Percentiles rank a stretch among this genome's conserved stretches.
Conservation (phyloP, 2,797 vertebrate genomes). For the Eulemur rubriventer region DNA sequence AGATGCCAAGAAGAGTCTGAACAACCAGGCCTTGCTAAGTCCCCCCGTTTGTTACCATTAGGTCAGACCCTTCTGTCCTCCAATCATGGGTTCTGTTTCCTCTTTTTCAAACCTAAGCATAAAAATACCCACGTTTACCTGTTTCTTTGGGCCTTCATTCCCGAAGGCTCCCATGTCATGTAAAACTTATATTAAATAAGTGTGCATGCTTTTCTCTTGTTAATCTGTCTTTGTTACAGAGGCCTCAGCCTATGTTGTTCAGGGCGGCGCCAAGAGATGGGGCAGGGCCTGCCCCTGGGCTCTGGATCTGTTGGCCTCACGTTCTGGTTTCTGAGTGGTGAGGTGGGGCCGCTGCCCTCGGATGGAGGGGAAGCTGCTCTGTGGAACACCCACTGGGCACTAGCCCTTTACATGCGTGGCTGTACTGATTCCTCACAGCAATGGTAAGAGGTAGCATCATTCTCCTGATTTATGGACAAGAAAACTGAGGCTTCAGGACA, state of each 20-base stretch:
- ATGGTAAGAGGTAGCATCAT: not conserved
- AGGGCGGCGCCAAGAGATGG: not conserved
- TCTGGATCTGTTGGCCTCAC: accelerated
- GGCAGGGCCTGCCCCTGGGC: not conserved
- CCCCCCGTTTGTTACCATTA: too few species aligned
- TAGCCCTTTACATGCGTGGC: accelerated
- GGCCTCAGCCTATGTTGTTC: not conserved
- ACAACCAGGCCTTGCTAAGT: not conserved
- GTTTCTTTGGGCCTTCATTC: not conserved
- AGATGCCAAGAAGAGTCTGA: not conserved
- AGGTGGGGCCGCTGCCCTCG: accelerated
- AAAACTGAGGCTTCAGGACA: not conserved
- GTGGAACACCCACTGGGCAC: not conserved
- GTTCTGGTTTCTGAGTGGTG: not conserved
- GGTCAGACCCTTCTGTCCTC: not conserved
- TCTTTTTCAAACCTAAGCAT: not conserved
- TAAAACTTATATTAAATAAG: not conserved
- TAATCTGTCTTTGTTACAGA: not conserved
- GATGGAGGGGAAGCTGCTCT: too few species aligned
- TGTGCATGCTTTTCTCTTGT: not conserved
- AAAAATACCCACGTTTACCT: not conserved
- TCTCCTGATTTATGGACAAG: not conserved
- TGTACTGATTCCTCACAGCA: not conserved
- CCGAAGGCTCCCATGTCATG: not conserved
- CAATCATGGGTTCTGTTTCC: not conserved